Percentiles rank a stretch among this genome's conserved stretches.
Conservation (phyloP, 1,140 invertebrate genomes). For the Drosophila bocqueti region DNA sequence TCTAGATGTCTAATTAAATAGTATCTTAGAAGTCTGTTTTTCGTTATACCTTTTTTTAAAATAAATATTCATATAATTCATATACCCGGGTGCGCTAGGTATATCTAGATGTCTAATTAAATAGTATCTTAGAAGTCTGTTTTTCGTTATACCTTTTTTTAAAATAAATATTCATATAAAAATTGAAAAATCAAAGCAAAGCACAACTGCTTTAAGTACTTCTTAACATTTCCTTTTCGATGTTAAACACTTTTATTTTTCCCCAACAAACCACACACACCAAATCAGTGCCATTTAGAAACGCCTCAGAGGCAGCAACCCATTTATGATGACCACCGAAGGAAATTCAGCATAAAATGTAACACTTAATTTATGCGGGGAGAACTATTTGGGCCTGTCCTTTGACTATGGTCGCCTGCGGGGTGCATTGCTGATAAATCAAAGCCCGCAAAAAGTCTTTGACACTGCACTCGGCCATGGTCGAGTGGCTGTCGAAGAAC, state of each 20-base stretch:
- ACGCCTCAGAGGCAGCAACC: conserved; percentile 5
- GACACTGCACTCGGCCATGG: conserved; percentile 49
- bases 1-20: background rate
- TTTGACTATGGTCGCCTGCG: conserved; percentile 15
- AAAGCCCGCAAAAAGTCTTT: conserved; percentile 54
- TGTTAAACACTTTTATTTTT: background rate
- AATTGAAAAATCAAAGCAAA: background rate
- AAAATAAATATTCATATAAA: background rate
- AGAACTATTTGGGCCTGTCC: conserved; percentile 3
- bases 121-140: background rate
- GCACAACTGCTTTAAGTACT: background rate
- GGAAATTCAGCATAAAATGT: conserved; percentile 38
- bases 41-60: background rate
- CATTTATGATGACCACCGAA: conserved; percentile 23
- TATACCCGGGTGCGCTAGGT: background rate
- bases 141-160: background rate
- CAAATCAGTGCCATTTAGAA: background rate
- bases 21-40: background rate
- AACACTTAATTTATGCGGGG: conserved; percentile 46
- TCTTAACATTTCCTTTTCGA: background rate
- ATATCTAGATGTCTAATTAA: background rate
- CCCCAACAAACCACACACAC: background rate
- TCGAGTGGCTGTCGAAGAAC: conserved; percentile 31
- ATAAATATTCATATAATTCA: no score
- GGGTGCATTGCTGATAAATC: conserved; percentile 55